Evolutionary conservation across 2,888 invertebrate species (phyloP), one percentile per base, ranked within the genome.

Genomic region (Emesis furor): DNA sequence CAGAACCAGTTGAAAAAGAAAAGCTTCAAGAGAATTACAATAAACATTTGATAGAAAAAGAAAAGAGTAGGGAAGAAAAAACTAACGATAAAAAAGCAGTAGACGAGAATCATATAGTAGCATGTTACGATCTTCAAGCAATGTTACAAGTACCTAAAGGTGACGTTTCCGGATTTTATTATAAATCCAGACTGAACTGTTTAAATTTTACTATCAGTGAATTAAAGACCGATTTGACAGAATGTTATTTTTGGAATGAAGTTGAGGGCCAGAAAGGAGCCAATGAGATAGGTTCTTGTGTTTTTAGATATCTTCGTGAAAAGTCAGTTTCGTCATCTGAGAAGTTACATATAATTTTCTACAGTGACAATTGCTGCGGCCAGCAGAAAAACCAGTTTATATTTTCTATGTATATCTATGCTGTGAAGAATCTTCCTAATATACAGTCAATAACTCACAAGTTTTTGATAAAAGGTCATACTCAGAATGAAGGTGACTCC

Each of bases 151-250:
- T 62, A 17, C 62, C 30, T 6, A 17, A 30, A 62, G 62, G 62
- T 8, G 62, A 62, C 62, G 62, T 62, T 30, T 62, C 62, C 5
- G 62, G 17, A 17, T 62, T 62, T 30, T 62, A 62, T 62, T 62
- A 62, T 62, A 62, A 62, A 30, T 30, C 62, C 17, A 62, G 30
- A 55, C 17, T 55, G 4, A 55, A 55, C 10, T 5, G 55, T 55
- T 55, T 55, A 4, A 55, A 55, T 55, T 62, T 62, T 62, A 62
- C 62, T 30, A 62, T 62, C 62, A 7, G 62, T 10, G 62, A 62
- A 62, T 30, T 62, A 17, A 30, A 30, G 5, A 62, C 62, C 4
- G 62, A 62, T 6, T 6, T 6, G 5, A 6, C 37, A 37, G 3
- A 37, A 6, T 37, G 37, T 37, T 37, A 6, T 37, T 37, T 37